Base-by-base conservation (phyloP, 2,113 vertebrate genomes). In the Struthidea cinerea region DNA sequence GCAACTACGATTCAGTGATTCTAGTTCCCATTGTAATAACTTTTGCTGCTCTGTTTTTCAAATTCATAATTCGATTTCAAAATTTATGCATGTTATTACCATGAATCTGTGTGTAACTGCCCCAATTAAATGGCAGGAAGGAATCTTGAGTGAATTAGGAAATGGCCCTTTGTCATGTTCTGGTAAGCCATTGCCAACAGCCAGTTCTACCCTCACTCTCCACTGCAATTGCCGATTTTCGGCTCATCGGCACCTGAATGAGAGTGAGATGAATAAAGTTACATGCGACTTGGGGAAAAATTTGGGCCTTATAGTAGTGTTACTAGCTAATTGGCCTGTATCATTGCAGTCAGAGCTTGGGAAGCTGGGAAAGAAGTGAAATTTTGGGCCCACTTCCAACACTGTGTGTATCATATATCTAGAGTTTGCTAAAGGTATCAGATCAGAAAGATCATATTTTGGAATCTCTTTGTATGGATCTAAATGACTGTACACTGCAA, bases 401-500 rank as follows among this genome's bases (percentile, higher is more conserved):
- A n/a, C 9, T 5, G 3, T 9, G 1, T 46, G 3, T 24, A 16
- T 35, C 15, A 11, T 22, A 16, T 65, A 16, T 15, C 1, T 49
- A 60, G 24, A 84, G 13, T 47, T 14, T 75, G 37, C 4, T 49
- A 46, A 85, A 93, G n/a, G 1, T 39, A 37, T 52, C 28, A 32
- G 14, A 65, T 90, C 16, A 70, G 55, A 90, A 84, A 83, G 11
- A 13, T 16, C 4, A 3, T 64, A 24, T 20, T 85, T 87, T 82
- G 10, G 18, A 56, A 71, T 68, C 11, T 35, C 10, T 78, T 67
- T 53, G 5, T 26, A n/a, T 4, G 24, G 6, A 4, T 60, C 5
- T 70, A 63, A 76, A 65, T 65, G 47, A 63, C 32, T 47, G 7
- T 3, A 42, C 6, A 24, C 12, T 55, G 30, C 9, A 49, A 50